These are phyloP conservation scores for Calliscelio sp. DNA, from an alignment of 2,888 invertebrate species.

Conservation along the genomic window DNA sequence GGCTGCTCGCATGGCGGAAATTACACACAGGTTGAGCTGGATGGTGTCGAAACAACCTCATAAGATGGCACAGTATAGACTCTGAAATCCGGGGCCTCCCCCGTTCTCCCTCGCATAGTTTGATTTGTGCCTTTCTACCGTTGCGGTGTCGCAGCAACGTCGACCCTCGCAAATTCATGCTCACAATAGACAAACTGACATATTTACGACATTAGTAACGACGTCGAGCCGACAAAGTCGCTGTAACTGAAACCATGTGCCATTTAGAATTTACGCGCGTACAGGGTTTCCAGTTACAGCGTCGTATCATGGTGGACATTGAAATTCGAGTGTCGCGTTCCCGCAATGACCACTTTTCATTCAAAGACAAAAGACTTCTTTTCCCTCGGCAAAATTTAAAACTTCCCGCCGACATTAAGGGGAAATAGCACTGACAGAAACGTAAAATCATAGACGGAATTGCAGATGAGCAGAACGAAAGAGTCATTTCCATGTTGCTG, in stretches of 20 bases:
- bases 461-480: too few relatives aligned
- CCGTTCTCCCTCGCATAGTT: conserved; percentile 3
- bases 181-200: conserved; percentile 69
- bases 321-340: conserved; percentile 42
- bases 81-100: conserved; percentile 41
- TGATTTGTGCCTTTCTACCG: conserved; percentile 58
- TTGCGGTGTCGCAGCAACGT: conserved; percentile 36
- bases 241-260: conserved; percentile 59
- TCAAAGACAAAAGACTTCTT: conserved; percentile 21
- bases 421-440: too few relatives aligned
- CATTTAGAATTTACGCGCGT: conserved; percentile 65
- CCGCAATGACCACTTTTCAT: conserved; percentile 24
- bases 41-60: conserved; percentile 50
- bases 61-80: conserved; percentile 46
- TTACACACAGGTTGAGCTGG: conserved; percentile 30
- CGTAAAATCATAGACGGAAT: too few relatives aligned
- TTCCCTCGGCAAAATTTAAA: conserved; percentile 6
- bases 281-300: conserved; percentile 59
- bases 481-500: too few relatives aligned
- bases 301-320: conserved; percentile 51
- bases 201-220: conserved; percentile 69
- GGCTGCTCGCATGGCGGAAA: conserved; percentile 41
- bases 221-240: conserved; percentile 59
- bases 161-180: conserved; percentile 67
- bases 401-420: too few relatives aligned